Evolutionary conservation across 2,113 vertebrate genomes (phyloP), one percentile per base, ranked within the genome.

Genomic region (Notothenia rossii): DNA sequence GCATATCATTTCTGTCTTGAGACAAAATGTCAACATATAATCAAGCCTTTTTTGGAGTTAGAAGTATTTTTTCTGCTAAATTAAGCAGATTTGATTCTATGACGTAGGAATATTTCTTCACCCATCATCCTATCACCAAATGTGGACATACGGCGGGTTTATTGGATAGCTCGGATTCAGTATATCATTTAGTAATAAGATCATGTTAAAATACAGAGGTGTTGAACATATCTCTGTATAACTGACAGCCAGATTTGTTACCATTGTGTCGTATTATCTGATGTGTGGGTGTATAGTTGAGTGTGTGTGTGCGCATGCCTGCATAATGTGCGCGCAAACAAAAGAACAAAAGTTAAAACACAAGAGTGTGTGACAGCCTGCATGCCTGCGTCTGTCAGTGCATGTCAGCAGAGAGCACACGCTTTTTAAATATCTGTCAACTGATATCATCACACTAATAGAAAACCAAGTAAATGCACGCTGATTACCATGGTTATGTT

Each of bases 401-500:
- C 4, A 6, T 51, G 17, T 68, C 66, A 67, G 60, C 51, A 9
- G 71, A 56, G 33, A 73, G 36, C 36, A 51, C 72, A 53, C 78
- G 59, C 72, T 18, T 60, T 76, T 60, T 10, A 61, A 29, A 79
- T 84, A 78, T 83, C 65, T 68, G n/a, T 85, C 75, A 64, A 72
- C 77, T 49, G 58, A 82, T 79, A 86, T 86, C 72, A 64, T 54
- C 25, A 55, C 84, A 88, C 75, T 76, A 91, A 89, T 82, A 87
- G 29, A 29, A 82, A 85, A 72, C 65, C 69, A 61, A 79, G 63
- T 83, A 79, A 69, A 76, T 78, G 63, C 72, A 20, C 8, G 18
- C 80, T 67, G 72, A 92, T 91, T 83, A 68, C 89, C 88, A 92
- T 91, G 90, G 89, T 73, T 84, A 91, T 88, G 92, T 92, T 88